Evolutionary conservation across 2,113 vertebrate species (phyloP).

Genomic region (Podarcis raffonei): DNA sequence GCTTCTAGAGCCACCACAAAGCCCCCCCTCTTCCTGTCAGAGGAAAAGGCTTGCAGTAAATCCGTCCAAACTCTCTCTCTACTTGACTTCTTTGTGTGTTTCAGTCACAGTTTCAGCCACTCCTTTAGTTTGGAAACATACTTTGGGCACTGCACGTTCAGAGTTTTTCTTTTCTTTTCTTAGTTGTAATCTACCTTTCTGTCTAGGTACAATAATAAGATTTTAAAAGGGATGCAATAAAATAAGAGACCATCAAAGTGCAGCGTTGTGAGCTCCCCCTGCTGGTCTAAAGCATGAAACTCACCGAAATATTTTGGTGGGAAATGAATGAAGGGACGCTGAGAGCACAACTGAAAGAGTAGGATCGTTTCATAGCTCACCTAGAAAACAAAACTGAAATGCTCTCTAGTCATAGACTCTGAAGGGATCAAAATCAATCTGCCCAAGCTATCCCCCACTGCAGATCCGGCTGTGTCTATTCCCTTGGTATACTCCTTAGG

Average conservation of each 20-base stretch:
- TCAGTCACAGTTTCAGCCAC: not conserved
- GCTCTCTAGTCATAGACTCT: not conserved
- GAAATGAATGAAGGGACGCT: not conserved
- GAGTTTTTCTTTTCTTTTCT: not conserved
- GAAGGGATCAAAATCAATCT: not conserved
- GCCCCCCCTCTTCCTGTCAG: too few relatives aligned
- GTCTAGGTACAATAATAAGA: not conserved
- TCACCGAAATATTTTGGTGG: not conserved
- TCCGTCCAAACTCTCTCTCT: not conserved
- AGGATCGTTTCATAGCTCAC: not conserved
- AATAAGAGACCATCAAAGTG: not conserved
- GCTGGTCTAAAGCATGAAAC: not conserved
- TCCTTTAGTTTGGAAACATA: not conserved
- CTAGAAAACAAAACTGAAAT: not conserved
- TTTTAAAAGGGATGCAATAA: not conserved
- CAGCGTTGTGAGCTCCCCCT: slow-evolving; percentile 8
- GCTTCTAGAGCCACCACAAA: not conserved
- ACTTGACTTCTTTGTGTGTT: not conserved
- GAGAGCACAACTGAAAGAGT: not conserved
- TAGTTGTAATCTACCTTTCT: not conserved
- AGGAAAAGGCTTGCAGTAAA: not conserved
- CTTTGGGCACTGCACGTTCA: not conserved
- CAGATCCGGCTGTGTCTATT: not conserved
- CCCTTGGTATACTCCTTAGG: not conserved
- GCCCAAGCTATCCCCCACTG: not conserved